Conservation (phyloP, 1,140 invertebrate genomes). For the Mactra quadrangularis region DNA sequence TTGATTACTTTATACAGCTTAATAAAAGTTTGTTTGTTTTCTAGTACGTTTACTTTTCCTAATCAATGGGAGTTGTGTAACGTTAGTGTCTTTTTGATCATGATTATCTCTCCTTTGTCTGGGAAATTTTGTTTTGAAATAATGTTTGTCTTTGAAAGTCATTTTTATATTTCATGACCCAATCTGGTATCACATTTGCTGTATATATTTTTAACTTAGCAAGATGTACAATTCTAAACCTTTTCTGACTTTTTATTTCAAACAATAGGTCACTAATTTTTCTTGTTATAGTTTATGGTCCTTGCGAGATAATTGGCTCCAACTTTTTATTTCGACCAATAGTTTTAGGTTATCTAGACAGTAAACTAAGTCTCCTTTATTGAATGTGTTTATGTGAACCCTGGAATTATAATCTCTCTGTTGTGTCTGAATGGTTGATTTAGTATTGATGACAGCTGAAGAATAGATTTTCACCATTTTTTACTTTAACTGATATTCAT, state of each 20-base stretch:
- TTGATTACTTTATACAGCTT: not conserved
- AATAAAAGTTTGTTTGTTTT: slow-evolving; percentile 5
- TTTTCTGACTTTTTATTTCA: slow-evolving; percentile 35
- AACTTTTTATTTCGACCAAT: slow-evolving; percentile 14
- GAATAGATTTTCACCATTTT: slow-evolving; percentile 13
- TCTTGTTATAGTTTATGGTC: slow-evolving; percentile 13
- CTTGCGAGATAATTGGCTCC: slow-evolving; percentile 20
- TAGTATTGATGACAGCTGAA: not conserved
- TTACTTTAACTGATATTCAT: slow-evolving; percentile 1
- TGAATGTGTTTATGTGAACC: slow-evolving; percentile 6
- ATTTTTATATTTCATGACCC: too few relatives aligned
- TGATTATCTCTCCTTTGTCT: too few relatives aligned
- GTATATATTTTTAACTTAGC: slow-evolving; percentile 10
- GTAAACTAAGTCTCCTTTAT: slow-evolving; percentile 22
- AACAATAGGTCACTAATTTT: slow-evolving; percentile 29
- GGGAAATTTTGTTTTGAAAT: too few relatives aligned
- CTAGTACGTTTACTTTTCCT: not conserved
- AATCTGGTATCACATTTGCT: too few relatives aligned
- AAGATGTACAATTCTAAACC: slow-evolving; percentile 7
- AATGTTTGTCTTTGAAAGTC: too few relatives aligned
- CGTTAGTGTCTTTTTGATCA: too few relatives aligned
- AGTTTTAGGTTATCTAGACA: slow-evolving; percentile 22
- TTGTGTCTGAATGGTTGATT: slow-evolving; percentile 5
- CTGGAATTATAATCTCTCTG: slow-evolving; percentile 35
- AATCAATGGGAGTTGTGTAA: too few relatives aligned